Evolutionary conservation across 2,888 invertebrate genomes (phyloP), one percentile per base, ranked within the genome.

Genomic region (Rhaphigaster nebulosa): DNA sequence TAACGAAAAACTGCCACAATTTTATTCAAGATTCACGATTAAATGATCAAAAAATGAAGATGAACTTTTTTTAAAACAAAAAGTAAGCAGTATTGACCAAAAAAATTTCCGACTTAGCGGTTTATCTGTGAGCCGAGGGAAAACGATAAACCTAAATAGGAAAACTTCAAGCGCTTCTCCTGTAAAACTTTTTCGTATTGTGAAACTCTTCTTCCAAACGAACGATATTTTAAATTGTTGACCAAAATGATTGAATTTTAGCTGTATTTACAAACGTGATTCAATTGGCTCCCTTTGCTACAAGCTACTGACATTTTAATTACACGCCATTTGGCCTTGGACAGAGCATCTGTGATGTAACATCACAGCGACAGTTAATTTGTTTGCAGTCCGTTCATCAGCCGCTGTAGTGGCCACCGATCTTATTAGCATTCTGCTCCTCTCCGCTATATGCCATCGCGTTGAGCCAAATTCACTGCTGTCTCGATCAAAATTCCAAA

Each of bases 371-470:
- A 34, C 70, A 20, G 34, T 34, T 70, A 34, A 70, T 70, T 34
- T 70, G 70, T 70, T 70, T 70, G 70, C 34, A 70, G 34, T 70
- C 18, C 18, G 34, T 70, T 70, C 70, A 70, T 70, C 34, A 70
- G 34, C 34, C 34, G 70, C 18, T 70, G 34, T 34, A 70, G 6
- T 6, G 34, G 20, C 34, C 70, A 34, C 34, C 5, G 34, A 34
- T 70, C 34, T 70, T 20, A 70, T 70, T 70, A 34, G 34, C 70
- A 70, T 70, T 70, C 5, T 10, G 70, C 34, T 20, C 34, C 34
- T 18, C 5, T 20, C 34, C 34, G 4, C 18, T 4, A 34, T 20
- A 65, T 18, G 20, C 70, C 34, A 26, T 34, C 18, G 15, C 34
- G 6, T 15, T 34, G 18, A 70, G 20, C 34, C 18, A 34, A 70